A percentile compares a stretch with the other conserved stretches of the same genome.
phyloP scores from a whole-genome alignment of 2,797 vertebrate genomes.

The Serranus cabrilla region DNA sequence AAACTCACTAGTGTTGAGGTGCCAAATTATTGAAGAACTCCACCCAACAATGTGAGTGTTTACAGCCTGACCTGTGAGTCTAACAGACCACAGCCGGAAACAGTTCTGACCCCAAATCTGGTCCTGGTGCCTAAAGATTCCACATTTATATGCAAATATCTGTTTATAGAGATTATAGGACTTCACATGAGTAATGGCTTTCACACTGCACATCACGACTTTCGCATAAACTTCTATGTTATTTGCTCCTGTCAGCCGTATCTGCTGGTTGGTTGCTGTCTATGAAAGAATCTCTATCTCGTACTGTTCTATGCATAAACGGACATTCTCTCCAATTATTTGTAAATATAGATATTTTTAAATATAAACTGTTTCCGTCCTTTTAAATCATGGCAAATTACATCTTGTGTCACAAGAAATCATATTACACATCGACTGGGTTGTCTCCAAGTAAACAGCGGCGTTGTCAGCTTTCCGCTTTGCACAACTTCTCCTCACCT shows the following conservation, averaged over 20 bases:
- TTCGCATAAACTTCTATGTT: neutral
- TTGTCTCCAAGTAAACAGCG: slow-evolving; percentile 42
- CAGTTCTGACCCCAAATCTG: too few relatives aligned
- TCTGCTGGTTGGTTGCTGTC: neutral
- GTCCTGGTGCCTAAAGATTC: too few relatives aligned
- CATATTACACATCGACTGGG: slow-evolving; percentile 22
- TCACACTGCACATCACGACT: neutral
- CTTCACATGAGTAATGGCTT: neutral
- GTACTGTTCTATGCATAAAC: too few relatives aligned
- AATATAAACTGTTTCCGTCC: neutral
- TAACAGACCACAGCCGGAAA: too few relatives aligned
- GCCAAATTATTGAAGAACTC: too few relatives aligned
- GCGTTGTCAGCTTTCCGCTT: slow-evolving; percentile 45
- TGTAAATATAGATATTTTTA: neutral
- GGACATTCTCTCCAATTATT: too few relatives aligned
- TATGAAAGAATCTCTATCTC: neutral
- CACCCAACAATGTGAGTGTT: too few relatives aligned
- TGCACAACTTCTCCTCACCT: slow-evolving; percentile 55
- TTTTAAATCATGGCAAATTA: slow-evolving; percentile 28
- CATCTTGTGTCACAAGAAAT: slow-evolving; percentile 12
- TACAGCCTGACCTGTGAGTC: too few relatives aligned
- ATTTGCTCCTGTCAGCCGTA: too few relatives aligned
- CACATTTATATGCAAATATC: too few relatives aligned
- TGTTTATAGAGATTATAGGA: neutral
- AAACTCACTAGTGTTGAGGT: too few relatives aligned